These are phyloP conservation scores for Ptilonorhynchus violaceus DNA, from an alignment of 2,113 vertebrate species.

Conservation along the genomic window DNA sequence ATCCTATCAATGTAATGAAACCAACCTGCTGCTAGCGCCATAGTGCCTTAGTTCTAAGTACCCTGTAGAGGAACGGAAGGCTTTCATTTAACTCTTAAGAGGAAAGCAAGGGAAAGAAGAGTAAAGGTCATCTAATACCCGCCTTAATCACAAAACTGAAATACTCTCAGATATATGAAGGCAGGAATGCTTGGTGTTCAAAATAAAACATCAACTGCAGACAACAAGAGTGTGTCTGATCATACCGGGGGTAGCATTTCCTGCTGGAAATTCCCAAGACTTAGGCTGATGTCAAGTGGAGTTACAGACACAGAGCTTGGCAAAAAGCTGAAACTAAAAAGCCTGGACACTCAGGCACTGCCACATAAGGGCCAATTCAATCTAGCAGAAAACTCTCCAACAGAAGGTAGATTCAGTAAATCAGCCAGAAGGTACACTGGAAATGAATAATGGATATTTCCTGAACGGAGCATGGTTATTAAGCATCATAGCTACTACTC, in stretches of 20 bases:
- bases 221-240: slow-evolving; percentile 67
- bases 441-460: slow-evolving; percentile 48
- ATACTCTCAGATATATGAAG: slow-evolving; percentile 64
- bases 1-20: slow-evolving; percentile 87
- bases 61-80: slow-evolving; percentile 79
- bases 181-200: slow-evolving; percentile 60
- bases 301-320: neutral
- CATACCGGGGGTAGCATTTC: slow-evolving; percentile 57
- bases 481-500: neutral
- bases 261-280: slow-evolving; percentile 50
- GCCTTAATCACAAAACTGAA: slow-evolving; percentile 74
- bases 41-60: slow-evolving; percentile 73
- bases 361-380: neutral
- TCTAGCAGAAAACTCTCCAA: neutral
- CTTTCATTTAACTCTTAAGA: slow-evolving; percentile 82
- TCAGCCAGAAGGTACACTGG: slow-evolving; percentile 40
- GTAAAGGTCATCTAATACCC: slow-evolving; percentile 77
- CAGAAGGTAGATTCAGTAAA: slow-evolving; percentile 17
- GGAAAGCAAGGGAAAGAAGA: slow-evolving; percentile 72
- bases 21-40: slow-evolving; percentile 78
- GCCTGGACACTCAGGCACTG: neutral
- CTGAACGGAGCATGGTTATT: neutral
- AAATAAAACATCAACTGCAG: slow-evolving; percentile 67
- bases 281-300: neutral
- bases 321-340: neutral